Percentiles rank a stretch among this genome's conserved stretches.
phyloP scores from a whole-genome alignment of 2,113 vertebrate genomes.

The Cynocephalus volans region DNA sequence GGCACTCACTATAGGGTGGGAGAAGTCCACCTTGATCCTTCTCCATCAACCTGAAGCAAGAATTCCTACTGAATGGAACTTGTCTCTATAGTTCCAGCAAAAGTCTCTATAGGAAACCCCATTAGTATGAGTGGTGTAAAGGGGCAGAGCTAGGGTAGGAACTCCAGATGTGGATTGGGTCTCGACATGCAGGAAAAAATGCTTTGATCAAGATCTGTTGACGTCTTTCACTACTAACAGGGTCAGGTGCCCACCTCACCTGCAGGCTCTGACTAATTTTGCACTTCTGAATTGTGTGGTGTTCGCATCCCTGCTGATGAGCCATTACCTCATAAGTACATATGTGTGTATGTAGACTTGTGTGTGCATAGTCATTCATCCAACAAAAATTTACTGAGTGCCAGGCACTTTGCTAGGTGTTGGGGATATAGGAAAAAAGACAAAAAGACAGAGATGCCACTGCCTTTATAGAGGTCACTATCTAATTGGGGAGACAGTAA shows the following conservation, averaged over 20 bases:
- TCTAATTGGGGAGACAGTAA: conserved; percentile 18
- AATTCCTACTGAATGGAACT: conserved; percentile 31
- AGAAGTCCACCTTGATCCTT: conserved; percentile 47
- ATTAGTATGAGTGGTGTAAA: background rate
- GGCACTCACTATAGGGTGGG: background rate
- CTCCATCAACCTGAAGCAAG: conserved; percentile 38
- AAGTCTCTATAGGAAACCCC: conserved; percentile 11
- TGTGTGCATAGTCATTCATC: conserved; percentile 57
- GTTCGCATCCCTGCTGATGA: conserved; percentile 51
- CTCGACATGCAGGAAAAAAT: conserved; percentile 6
- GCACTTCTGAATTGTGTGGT: conserved; percentile 72
- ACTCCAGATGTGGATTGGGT: background rate
- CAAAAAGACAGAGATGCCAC: background rate
- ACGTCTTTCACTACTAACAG: conserved; percentile 70
- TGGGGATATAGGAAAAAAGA: background rate
- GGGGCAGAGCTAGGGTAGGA: background rate
- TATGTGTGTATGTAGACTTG: conserved; percentile 67
- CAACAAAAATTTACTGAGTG: conserved; percentile 49
- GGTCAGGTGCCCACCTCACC: conserved; percentile 25
- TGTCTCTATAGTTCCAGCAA: conserved; percentile 22
- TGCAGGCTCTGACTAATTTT: conserved; percentile 71
- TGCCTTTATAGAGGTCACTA: background rate
- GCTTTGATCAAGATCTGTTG: conserved; percentile 58
- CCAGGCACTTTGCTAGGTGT: conserved; percentile 52
- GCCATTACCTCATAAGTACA: conserved; percentile 34